Percentiles rank a stretch among this genome's conserved stretches.
These are phyloP conservation scores for Leuctra nigra DNA, from an alignment of 2,888 invertebrate species.

Conservation along the genomic window DNA sequence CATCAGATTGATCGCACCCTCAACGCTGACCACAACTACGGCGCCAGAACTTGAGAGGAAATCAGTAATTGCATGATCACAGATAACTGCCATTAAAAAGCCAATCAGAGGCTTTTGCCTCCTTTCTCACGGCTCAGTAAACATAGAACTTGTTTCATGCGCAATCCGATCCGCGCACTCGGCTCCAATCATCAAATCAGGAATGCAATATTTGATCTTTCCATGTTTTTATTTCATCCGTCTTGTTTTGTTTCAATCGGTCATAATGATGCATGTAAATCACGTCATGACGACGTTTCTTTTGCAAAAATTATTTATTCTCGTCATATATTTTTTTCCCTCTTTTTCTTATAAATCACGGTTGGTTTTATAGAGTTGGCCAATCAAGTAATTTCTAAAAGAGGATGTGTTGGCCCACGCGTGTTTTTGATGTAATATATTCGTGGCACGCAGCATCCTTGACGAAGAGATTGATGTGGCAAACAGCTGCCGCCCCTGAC, in stretches of 20 bases:
- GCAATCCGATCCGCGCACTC: not conserved
- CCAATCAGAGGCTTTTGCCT: no score
- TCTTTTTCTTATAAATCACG: constrained; percentile 1
- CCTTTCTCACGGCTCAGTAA: not conserved
- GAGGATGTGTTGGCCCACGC: constrained; percentile 19
- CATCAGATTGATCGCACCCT: no score
- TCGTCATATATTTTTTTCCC: constrained; percentile 9
- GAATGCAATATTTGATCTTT: no score
- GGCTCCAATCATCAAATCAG: not conserved
- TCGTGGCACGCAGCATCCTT: constrained; percentile 23
- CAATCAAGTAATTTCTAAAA: constrained; percentile 22
- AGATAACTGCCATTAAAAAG: no score
- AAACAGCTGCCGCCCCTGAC: constrained; percentile 27
- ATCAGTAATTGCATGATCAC: no score
- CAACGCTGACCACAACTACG: no score
- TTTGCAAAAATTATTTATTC: no score
- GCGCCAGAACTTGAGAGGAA: no score
- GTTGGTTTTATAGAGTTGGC: constrained; percentile 11
- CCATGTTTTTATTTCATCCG: not conserved
- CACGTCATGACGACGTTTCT: not conserved
- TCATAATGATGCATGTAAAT: constrained; percentile 4
- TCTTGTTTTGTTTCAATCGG: not conserved
- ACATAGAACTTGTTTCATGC: not conserved
- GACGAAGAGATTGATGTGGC: constrained; percentile 23
- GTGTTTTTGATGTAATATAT: constrained; percentile 19